Percentiles rank a stretch among this genome's conserved stretches.
phyloP scores from a whole-genome alignment of 2,888 invertebrate species.

The Operophtera brumata region DNA sequence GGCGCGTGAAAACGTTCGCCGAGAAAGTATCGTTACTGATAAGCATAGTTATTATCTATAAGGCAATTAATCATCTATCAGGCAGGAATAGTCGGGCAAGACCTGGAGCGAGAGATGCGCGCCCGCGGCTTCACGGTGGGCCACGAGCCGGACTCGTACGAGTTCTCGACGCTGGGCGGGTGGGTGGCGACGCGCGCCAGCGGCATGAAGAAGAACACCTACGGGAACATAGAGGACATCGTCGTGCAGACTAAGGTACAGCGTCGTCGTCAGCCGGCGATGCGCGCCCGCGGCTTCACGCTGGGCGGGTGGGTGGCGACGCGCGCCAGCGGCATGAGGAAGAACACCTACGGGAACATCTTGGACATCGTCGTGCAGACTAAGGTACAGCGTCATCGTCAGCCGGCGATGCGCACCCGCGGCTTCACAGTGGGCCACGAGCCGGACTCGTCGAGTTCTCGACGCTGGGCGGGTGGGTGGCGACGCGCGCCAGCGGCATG shows the following conservation, averaged over 20 bases:
- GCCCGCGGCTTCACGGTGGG: constrained; percentile 92
- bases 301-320: constrained; percentile 99
- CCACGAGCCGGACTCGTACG: constrained; percentile 99
- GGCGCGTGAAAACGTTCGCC: too few relatives aligned
- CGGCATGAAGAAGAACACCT: constrained; percentile 99
- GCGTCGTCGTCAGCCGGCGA: too few relatives aligned
- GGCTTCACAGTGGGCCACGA: constrained; percentile 97
- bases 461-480: constrained; percentile 98
- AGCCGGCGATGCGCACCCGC: constrained; percentile 87
- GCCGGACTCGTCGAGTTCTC: constrained; percentile 99
- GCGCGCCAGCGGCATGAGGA: constrained; percentile 98
- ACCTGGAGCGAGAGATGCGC: constrained; percentile 91
- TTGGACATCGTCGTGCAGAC: constrained; percentile 96
- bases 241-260: constrained; percentile 94
- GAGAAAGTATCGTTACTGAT: too few relatives aligned
- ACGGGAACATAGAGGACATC: constrained; percentile 98
- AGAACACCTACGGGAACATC: constrained; percentile 98
- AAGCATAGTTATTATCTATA: too few relatives aligned
- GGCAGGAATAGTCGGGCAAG: constrained; percentile 96
- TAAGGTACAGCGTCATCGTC: too few relatives aligned
- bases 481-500: constrained; percentile 98
- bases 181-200: constrained; percentile 98
- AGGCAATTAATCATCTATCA: constrained; percentile 63
- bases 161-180: constrained; percentile 97
- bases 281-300: too few relatives aligned